These are phyloP conservation scores for Rallus limicola DNA, from an alignment of 2,113 vertebrate genomes.

Conservation along the genomic window DNA sequence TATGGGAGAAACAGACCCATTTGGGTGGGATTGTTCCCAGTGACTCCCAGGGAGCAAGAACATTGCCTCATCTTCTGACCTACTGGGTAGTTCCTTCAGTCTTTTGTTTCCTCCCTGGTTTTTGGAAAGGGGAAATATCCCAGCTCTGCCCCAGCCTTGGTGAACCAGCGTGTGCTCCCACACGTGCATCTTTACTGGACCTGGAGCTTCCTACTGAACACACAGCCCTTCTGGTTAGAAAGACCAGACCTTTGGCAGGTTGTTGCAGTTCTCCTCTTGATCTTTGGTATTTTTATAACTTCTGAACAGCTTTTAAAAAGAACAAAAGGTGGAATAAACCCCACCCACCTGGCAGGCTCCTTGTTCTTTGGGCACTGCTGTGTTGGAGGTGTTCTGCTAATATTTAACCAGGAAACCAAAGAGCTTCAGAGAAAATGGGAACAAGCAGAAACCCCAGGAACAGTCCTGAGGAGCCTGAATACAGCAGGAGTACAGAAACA, in stretches of 20 bases:
- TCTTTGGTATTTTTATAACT: neutral
- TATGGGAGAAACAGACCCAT: neutral
- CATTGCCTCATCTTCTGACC: neutral
- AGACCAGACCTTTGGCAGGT: neutral
- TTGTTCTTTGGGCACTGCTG: neutral
- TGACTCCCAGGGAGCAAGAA: neutral
- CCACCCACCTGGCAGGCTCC: neutral
- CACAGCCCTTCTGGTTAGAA: neutral
- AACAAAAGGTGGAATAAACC: neutral
- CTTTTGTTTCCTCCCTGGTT: neutral
- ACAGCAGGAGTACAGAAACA: neutral
- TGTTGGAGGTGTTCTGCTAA: neutral
- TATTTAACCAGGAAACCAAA: constrained; percentile 13
- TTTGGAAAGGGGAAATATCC: neutral
- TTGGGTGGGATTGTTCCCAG: neutral
- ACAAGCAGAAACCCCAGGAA: neutral
- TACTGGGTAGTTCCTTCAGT: neutral
- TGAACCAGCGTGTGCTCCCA: neutral
- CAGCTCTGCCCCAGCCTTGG: neutral
- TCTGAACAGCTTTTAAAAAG: neutral
- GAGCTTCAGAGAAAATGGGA: constrained; percentile 1
- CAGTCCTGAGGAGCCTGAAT: neutral
- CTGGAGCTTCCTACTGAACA: neutral
- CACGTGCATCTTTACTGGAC: accelerated
- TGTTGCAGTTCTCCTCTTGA: neutral